Evolutionary conservation across 2,888 invertebrate species (phyloP).

Genomic region (Vannuccia rotundouncinata): DNA sequence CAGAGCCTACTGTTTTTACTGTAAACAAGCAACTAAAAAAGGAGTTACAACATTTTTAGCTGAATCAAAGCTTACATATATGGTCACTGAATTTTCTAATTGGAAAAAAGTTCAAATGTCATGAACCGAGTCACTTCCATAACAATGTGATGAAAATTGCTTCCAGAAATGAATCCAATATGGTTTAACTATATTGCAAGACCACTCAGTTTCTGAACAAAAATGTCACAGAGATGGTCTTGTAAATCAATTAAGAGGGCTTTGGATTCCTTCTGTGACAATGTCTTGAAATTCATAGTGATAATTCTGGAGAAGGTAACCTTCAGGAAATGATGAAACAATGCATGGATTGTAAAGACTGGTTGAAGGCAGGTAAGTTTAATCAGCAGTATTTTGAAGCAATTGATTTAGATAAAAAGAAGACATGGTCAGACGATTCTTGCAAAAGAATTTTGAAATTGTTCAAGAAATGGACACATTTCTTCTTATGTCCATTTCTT

Average conservation of each 20-base stretch:
- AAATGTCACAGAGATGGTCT: background rate
- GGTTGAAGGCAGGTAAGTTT: background rate
- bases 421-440: background rate
- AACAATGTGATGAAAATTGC: background rate
- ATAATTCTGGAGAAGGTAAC: background rate
- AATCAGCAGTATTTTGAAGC: background rate
- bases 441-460: background rate
- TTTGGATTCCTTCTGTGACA: background rate
- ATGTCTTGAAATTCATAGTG: background rate
- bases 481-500: too few species aligned
- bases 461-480: background rate
- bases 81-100: background rate
- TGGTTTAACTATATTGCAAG: background rate
- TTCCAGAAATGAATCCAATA: background rate
- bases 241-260: background rate
- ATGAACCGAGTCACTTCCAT: background rate
- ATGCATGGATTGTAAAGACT: background rate
- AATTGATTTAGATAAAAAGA: background rate
- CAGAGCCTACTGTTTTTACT: background rate
- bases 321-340: background rate
- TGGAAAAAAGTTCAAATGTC: background rate
- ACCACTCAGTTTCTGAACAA: background rate
- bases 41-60: background rate
- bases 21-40: background rate
- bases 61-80: background rate